phyloP scores from a whole-genome alignment of 1,140 invertebrate species.

The Daktulosphaira vitifoliae region DNA sequence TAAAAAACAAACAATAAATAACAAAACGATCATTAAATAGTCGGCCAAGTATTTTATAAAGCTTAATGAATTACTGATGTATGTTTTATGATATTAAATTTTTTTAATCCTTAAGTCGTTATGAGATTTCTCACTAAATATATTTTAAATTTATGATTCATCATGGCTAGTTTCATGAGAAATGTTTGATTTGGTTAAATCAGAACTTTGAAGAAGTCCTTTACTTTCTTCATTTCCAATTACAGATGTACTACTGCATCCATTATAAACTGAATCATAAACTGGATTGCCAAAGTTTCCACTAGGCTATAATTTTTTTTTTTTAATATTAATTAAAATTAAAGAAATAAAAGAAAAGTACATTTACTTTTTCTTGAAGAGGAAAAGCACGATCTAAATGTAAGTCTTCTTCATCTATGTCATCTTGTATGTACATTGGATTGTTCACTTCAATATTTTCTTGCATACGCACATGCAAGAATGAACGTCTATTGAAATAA shows the following conservation, averaged over 20 bases:
- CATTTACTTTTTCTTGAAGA: conserved; percentile 34
- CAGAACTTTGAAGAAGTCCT: conserved; percentile 44
- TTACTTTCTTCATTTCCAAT: conserved; percentile 48
- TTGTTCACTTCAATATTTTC: conserved; percentile 75
- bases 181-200: conserved; percentile 18
- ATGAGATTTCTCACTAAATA: too few species aligned
- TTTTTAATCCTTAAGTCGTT: too few species aligned
- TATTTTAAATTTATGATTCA: conserved; percentile 1
- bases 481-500: conserved; percentile 41
- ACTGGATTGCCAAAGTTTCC: conserved; percentile 68
- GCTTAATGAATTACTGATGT: too few species aligned
- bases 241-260: conserved; percentile 41
- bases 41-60: too few species aligned
- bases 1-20: too few species aligned
- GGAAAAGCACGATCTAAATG: conserved; percentile 44
- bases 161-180: conserved; percentile 17
- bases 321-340: neutral
- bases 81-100: too few species aligned
- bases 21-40: too few species aligned
- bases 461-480: conserved; percentile 66
- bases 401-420: conserved; percentile 53
- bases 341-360: neutral
- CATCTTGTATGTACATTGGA: conserved; percentile 69
- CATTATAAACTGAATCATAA: conserved; percentile 67
- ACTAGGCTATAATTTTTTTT: conserved; percentile 2